Conservation (phyloP, 2,113 vertebrate species). For the Hystrix brachyura region DNA sequence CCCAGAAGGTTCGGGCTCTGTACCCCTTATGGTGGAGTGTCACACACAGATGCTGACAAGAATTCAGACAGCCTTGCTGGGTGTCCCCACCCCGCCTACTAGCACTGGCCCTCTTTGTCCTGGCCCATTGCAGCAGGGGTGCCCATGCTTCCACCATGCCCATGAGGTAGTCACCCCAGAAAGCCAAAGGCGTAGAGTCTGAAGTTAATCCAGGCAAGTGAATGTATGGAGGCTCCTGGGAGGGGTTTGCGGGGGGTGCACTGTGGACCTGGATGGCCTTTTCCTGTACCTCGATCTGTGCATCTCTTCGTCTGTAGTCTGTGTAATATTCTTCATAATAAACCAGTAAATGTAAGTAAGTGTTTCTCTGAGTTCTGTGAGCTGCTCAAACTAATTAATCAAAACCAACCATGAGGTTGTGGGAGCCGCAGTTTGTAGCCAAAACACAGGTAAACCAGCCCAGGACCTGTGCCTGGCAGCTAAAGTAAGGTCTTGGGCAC, state of each 20-base stretch:
- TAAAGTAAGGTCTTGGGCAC: background rate
- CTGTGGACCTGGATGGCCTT: too few relatives aligned
- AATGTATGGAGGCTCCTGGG: background rate
- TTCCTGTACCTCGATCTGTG: background rate
- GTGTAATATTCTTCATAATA: background rate
- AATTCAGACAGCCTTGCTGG: background rate
- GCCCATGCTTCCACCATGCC: background rate
- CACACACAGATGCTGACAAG: background rate
- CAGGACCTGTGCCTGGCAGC: background rate
- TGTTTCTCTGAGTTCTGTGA: background rate
- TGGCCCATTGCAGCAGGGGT: background rate
- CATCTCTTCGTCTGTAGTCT: background rate
- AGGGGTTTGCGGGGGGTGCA: background rate
- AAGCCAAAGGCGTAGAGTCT: background rate
- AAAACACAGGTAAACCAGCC: background rate
- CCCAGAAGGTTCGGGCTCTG: background rate
- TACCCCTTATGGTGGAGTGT: too few relatives aligned
- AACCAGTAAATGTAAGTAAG: background rate
- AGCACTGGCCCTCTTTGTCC: background rate
- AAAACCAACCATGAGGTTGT: background rate
- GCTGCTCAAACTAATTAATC: background rate
- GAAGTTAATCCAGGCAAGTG: too few relatives aligned
- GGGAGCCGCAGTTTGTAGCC: background rate
- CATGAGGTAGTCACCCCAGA: background rate
- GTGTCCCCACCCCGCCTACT: background rate